Base-by-base conservation (phyloP, 2,113 vertebrate genomes). In the Cathartes aura region DNA sequence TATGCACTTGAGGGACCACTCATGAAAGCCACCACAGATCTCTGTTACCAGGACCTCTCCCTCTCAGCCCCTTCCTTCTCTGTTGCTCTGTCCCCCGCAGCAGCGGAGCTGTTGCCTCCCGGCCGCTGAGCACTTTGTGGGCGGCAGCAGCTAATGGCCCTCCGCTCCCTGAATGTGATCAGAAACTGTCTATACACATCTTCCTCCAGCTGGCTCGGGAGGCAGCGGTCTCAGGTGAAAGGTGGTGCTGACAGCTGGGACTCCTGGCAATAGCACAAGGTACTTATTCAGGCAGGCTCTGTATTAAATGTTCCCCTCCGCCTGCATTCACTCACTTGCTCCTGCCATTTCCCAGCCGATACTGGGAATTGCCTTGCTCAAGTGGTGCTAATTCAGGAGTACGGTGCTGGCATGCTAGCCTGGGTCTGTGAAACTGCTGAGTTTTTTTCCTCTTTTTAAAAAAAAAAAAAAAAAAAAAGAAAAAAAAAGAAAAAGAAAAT, bases 1-100 rank as follows among this genome's bases (percentile, higher is more conserved):
- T 2, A 10, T 13, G 10, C 24, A 1, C 0, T 3, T 18, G 58
- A 9, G 30, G 20, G 10, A 50, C 38, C 32, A 4, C 29, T 45
- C 5, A 1, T 2, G 38, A 67, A 73, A 90, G n/a, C 68, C 72
- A 18, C 8, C 3, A 0, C 30, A 6, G 53, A 18, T 40, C 16
- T 58, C 52, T 23, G 22, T 5, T 8, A 22, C 15, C 19, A 26
- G 29, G 38, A 15, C 38, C 32, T 42, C 24, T 48, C 29, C 21
- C 16, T 6, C 45, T 64, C 45, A 9, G 53, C 38, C 22, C 55
- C 23, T 20, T 47, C 34, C 40, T 73, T 38, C 50, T 27, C 43
- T 19, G 8, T 8, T 15, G 38, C 24, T 29, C 34, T 8, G 5
- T 9, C 5, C 15, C 15, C 9, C 9, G 19, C 12, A 8, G 50